Base-by-base conservation (phyloP, 2,797 vertebrate species). In the Poeciliopsis infans region DNA sequence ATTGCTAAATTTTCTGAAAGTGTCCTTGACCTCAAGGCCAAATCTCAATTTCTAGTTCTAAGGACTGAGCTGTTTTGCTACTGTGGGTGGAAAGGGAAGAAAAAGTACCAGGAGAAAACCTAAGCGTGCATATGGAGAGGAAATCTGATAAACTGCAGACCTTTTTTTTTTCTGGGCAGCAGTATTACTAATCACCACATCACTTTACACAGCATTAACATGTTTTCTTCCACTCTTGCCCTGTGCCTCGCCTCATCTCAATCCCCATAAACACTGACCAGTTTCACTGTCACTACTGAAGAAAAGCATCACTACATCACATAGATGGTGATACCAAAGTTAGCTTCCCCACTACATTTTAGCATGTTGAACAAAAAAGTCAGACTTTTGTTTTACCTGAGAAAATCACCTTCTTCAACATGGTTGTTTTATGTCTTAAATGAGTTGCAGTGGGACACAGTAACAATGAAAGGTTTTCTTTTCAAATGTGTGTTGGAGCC, bases 31-130 rank as follows among this genome's bases (percentile, higher is more conserved):
- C 59, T 74, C n/a, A 75, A 59, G n/a, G 71, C 31, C 36, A 72
- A 79, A 39, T 78, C 55, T 72, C 7, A 74, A 28, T 64, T 57
- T 72, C 28, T 73, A 12, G 23, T 33, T 72, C 31, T 72, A 51
- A 36, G 31, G 47, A 23, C 28, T 51, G 47, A 73, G 25, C 39
- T 69, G 39, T 6, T 43, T 41, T 43, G 39, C 15, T 12, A 43
- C 39, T 43, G 36, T 69, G 39, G 23, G 66, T 69, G 66, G 66
- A 69, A 69, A 69, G 66, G 41, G 23, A 69, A 69, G 3, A 43
- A 43, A 41, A 10, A 1, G 23, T 13, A 43, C 66, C 23, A 13
- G 36, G 39, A 69, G 23, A 69, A 69, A 69, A n/a, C 23, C 66
- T 23, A 69, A 69, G 23, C 11, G 25, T 69, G 39, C 23, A 36